A percentile compares a stretch with the other conserved stretches of the same genome.
phyloP scores from a whole-genome alignment of 2,113 vertebrate species.

The Thoracochromis brauschi region DNA sequence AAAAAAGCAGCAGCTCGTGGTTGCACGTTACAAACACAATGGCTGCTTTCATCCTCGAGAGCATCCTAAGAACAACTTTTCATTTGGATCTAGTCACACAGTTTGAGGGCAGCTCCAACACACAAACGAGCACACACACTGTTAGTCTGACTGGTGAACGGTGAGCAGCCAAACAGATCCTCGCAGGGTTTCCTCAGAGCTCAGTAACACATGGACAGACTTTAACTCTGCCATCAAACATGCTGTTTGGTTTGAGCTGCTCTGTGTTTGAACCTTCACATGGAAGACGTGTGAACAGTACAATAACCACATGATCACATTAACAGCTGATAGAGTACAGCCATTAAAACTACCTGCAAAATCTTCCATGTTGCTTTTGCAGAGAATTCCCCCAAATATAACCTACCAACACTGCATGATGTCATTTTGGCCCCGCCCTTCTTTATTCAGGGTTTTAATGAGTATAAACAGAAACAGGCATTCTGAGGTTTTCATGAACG shows the following conservation, averaged over 20 bases:
- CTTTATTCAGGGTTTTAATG: not conserved
- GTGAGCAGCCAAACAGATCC: not conserved
- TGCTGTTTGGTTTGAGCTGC: not conserved
- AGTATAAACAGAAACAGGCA: not conserved
- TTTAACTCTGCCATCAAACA: not conserved
- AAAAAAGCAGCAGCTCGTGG: not conserved
- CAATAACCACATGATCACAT: not conserved
- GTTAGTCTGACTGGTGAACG: not conserved
- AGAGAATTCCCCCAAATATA: not conserved
- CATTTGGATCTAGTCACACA: conserved; percentile 2
- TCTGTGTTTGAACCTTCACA: not conserved
- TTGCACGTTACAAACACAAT: not conserved
- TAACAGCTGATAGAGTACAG: fast-evolving
- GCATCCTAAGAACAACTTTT: not conserved
- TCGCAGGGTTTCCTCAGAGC: not conserved
- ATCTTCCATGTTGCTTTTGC: not conserved
- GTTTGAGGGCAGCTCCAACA: not conserved
- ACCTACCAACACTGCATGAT: not conserved
- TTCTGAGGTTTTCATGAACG: not conserved
- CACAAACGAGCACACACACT: not conserved
- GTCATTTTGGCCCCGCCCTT: not conserved
- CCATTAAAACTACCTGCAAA: not conserved
- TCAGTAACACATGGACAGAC: not conserved
- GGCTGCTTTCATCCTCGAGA: not conserved
- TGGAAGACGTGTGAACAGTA: not conserved